A percentile compares a stretch with the other conserved stretches of the same genome.
Evolutionary conservation across 2,113 vertebrate species (phyloP).

Genomic region (Elanoides forficatus): DNA sequence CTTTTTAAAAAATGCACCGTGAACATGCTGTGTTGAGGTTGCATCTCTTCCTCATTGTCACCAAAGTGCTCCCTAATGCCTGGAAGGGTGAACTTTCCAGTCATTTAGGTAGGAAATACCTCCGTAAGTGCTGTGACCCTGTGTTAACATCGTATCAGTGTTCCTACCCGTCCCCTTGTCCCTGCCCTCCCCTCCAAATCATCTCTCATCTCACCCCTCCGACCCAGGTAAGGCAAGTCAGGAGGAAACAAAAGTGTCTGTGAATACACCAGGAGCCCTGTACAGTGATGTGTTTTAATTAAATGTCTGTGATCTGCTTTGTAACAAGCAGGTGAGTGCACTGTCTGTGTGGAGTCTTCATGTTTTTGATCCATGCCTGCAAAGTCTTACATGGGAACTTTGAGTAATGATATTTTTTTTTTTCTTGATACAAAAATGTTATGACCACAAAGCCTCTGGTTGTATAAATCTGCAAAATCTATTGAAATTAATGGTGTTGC

Average conservation of each 20-base stretch:
- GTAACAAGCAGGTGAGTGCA: slow-evolving; percentile 61
- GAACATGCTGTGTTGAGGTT: slow-evolving; percentile 57
- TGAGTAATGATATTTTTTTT: background rate
- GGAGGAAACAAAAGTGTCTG: background rate
- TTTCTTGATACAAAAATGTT: background rate
- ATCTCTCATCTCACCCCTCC: slow-evolving; percentile 26
- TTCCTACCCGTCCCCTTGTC: slow-evolving; percentile 13
- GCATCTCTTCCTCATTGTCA: slow-evolving; percentile 51
- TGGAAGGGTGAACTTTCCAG: slow-evolving; percentile 45
- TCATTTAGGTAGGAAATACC: slow-evolving; percentile 36
- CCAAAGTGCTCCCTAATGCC: slow-evolving; percentile 13
- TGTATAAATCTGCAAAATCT: background rate
- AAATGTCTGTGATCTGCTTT: background rate
- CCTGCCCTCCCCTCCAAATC: slow-evolving; percentile 29
- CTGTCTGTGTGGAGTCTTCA: background rate
- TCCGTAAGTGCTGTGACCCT: slow-evolving; percentile 5
- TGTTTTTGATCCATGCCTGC: background rate
- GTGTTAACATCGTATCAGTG: slow-evolving; percentile 42
- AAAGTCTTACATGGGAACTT: background rate
- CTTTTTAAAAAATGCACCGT: slow-evolving; percentile 45
- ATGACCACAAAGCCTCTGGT: background rate
- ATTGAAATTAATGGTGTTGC: background rate
- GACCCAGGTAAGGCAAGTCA: slow-evolving; percentile 38
- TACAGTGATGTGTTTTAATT: slow-evolving; percentile 6
- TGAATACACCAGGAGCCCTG: background rate